These are phyloP conservation scores for Zeuzera pyrina DNA, from an alignment of 2,888 invertebrate genomes.

Conservation along the genomic window DNA sequence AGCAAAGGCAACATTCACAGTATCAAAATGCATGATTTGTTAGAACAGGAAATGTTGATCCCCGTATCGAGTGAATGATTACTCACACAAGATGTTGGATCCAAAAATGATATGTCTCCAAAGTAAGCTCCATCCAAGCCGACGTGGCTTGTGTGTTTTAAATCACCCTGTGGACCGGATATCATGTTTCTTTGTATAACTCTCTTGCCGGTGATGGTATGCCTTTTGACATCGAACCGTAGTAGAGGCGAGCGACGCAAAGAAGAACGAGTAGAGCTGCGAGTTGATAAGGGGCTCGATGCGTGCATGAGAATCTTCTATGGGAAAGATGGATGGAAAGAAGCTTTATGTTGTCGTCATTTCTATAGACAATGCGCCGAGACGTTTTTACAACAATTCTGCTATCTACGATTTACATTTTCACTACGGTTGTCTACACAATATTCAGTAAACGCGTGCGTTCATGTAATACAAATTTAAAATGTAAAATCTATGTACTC, in stretches of 20 bases:
- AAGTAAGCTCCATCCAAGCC: slow-evolving; percentile 98
- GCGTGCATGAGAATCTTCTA: slow-evolving; percentile 24
- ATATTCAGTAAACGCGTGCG: too few species aligned
- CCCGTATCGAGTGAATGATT: too few species aligned
- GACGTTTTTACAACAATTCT: too few species aligned
- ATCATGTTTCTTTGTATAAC: slow-evolving; percentile 93
- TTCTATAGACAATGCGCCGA: slow-evolving; percentile 1
- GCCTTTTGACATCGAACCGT: slow-evolving; percentile 66
- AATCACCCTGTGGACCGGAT: slow-evolving; percentile 95
- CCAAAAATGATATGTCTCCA: slow-evolving; percentile 86
- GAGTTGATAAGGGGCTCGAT: slow-evolving; percentile 37
- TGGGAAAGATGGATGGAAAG: slow-evolving; percentile 13
- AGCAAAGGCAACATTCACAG: too few species aligned
- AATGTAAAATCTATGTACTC: too few species aligned
- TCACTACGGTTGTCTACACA: too few species aligned
- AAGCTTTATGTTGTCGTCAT: slow-evolving; percentile 24
- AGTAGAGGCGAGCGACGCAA: slow-evolving; percentile 27
- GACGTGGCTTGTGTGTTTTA: slow-evolving; percentile 96
- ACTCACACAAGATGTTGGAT: slow-evolving; percentile 56
- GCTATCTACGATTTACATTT: too few species aligned
- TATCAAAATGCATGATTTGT: too few species aligned
- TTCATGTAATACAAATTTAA: too few species aligned
- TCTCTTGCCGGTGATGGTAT: slow-evolving; percentile 71
- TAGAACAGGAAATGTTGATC: too few species aligned
- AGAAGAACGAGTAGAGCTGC: slow-evolving; percentile 33